Base-by-base conservation (phyloP, 2,113 vertebrate species). In the Cottus gobio region DNA sequence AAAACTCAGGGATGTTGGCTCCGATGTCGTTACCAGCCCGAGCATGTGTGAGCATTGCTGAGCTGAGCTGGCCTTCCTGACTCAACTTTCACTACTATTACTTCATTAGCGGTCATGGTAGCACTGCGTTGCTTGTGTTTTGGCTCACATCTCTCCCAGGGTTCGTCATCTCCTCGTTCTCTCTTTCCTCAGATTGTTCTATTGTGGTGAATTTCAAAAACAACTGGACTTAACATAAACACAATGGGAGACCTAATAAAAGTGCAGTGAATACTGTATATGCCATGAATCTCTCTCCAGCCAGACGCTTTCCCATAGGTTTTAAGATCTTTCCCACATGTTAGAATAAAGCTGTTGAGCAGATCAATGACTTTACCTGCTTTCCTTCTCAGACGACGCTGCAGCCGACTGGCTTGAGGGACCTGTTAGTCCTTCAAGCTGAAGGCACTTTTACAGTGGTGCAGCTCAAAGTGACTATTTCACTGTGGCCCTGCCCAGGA, bases 301-400 rank as follows among this genome's bases (percentile, higher is more conserved):
- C 68, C 69, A 42, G 77, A 28, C 54, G 54, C 58, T 73, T 88
- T 92, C 86, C 79, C 87, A 85, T 62, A 65, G 69, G 71, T 75
- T 44, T 71, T 5, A 30, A 87, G 78, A 84, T 85, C 52, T 85
- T 86, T 90, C 69, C 89, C 91, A 91, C 83, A 81, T 91, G 87
- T 77, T 24, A 16, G 83, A 74, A 62, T 61, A 48, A 79, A 81
- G 71, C 90, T 75, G 75, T 88, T 77, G 72, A 81, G 87, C 77
- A 86, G 64, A 88, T 88, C 80, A 84, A 64, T 82, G 84, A 72
- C 87, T 85, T 66, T 62, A 63, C 44, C 36, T 70, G 57, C 57
- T 58, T 31, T 58, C 28, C 57, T 58, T 2, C 54, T 57, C n/a
- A 54, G 48, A 50, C 42, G 42, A 12, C 8, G 42, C 64, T 20